These are phyloP conservation scores for Sus cebifrons DNA, from an alignment of 2,797 vertebrate species.

Conservation along the genomic window DNA sequence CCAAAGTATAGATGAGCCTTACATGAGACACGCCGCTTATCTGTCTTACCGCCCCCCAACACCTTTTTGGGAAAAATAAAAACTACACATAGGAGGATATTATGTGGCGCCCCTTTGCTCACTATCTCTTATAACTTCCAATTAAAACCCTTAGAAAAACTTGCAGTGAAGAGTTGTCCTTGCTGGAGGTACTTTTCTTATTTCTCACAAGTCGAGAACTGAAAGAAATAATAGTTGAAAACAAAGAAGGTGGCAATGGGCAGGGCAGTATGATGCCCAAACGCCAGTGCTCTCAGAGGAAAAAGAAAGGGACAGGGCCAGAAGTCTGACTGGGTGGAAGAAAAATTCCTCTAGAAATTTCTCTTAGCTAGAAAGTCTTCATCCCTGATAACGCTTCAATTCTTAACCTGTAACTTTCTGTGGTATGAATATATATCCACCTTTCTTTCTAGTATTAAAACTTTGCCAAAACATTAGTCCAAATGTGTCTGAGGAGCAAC, in stretches of 20 bases:
- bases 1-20: background rate
- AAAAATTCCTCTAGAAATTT: slow-evolving; percentile 44
- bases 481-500: background rate
- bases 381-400: background rate
- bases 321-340: background rate
- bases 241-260: background rate
- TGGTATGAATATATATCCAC: background rate
- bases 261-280: background rate
- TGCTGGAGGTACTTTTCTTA: background rate
- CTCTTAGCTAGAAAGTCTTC: background rate
- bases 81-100: background rate
- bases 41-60: background rate
- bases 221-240: slow-evolving; percentile 37
- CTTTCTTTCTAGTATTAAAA: background rate
- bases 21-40: background rate
- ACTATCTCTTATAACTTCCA: slow-evolving; percentile 24
- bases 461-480: background rate
- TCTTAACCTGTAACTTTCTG: background rate
- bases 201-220: background rate
- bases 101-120: background rate
- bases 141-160: slow-evolving; percentile 16
- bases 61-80: background rate
- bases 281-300: background rate
- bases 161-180: background rate
- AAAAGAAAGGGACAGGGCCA: background rate